These are phyloP conservation scores for Drosophila serrata DNA, from an alignment of 1,140 invertebrate genomes.

Conservation along the genomic window DNA sequence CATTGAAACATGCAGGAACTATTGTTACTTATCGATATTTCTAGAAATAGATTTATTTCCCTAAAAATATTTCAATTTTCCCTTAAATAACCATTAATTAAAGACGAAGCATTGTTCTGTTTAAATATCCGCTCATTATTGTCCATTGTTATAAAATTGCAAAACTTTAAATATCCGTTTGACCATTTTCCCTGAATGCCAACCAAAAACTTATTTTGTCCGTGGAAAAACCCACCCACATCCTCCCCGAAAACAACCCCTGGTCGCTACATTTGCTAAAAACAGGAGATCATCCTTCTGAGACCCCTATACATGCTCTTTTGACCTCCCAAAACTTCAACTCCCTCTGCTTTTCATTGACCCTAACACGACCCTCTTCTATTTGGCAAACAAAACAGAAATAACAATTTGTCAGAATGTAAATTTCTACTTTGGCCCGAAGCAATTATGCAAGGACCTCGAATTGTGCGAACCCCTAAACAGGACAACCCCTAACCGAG, in stretches of 20 bases:
- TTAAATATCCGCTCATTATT: slow-evolving; percentile 7
- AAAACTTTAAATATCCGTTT: background rate
- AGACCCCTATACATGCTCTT: slow-evolving; percentile 53
- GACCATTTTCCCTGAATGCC: slow-evolving; percentile 22
- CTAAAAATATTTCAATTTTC: background rate
- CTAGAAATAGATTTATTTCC: background rate
- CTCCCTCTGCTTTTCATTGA: slow-evolving; percentile 8
- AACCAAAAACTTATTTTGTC: slow-evolving; percentile 19
- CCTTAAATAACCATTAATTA: background rate
- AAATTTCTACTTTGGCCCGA: slow-evolving; percentile 62
- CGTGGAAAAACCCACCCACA: slow-evolving; percentile 18
- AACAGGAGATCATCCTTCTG: slow-evolving; percentile 35
- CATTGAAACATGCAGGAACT: no score
- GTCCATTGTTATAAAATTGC: slow-evolving; percentile 12
- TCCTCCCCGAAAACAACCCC: slow-evolving; percentile 32
- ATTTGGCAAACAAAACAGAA: slow-evolving; percentile 49
- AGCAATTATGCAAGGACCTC: slow-evolving; percentile 63
- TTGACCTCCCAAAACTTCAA: slow-evolving; percentile 56
- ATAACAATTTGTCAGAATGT: slow-evolving; percentile 82
- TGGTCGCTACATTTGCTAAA: slow-evolving; percentile 1
- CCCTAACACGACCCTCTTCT: slow-evolving; percentile 57
- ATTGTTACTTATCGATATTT: no score
- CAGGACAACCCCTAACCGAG: slow-evolving; percentile 62
- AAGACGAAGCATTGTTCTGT: background rate
- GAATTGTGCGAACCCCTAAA: slow-evolving; percentile 18